Evolutionary conservation across 2,113 vertebrate species (phyloP), one percentile per base, ranked within the genome.

Genomic region (Thalassoma bifasciatum): DNA sequence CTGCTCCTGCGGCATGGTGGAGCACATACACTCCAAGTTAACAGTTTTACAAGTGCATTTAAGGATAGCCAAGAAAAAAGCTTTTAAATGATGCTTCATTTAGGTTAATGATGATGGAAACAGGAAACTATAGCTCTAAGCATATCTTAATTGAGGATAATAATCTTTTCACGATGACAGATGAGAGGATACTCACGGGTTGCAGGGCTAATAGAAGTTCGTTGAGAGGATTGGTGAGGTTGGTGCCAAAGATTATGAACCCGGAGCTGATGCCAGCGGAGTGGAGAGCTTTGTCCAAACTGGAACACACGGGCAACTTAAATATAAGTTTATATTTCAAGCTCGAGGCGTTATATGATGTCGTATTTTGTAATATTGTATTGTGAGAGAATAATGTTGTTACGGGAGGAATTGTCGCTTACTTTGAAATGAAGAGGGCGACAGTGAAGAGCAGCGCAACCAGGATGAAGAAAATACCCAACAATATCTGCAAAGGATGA

Each of bases 401-500:
- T 49, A 36, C 4, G 21, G 5, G 3, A 72, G 2, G 50, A 52
- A 49, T n/a, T 2, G 56, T 36, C 13, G 96, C 97, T 96, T 95
- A 99, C 98, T 99, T 99, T 78, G 98, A 99, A 89, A 99, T 93
- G 82, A 99, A 99, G 46, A 99, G 94, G 72, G 97, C 95, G 54
- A 98, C 86, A 12, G 92, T 93, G 89, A 99, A 98, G 70, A 99
- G 93, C 84, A 99, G 87, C 0, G 98, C 98, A 86, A 99, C 96
- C 2, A 98, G 92, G 87, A 98, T 95, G 70, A 98, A 97, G 90
- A 97, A 95, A 22, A 98, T 81, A 40, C 98, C 98, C 92, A 98
- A 93, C 23, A 96, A 75, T 87, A 99, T 95, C 98, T 99, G 87
- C 72, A 85, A 75, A 66, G n/a, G n/a, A n/a, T n/a, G n/a, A n/a